These are phyloP conservation scores for Drosophila hydei DNA, from an alignment of 1,140 invertebrate genomes.

Conservation along the genomic window DNA sequence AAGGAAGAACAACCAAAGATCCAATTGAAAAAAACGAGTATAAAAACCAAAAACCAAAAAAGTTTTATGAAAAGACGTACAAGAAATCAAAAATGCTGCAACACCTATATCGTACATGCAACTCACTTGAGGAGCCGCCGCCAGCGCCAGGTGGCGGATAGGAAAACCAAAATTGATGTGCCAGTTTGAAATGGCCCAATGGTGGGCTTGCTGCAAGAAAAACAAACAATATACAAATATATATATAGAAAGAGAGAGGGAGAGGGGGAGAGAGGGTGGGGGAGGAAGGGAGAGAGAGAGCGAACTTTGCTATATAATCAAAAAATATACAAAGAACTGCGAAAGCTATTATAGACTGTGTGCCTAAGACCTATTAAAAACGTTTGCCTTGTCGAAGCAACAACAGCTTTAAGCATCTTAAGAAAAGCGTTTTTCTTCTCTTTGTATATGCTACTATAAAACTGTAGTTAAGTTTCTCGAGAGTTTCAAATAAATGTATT, in stretches of 20 bases:
- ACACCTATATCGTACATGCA: slow-evolving; percentile 51
- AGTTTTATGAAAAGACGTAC: slow-evolving; percentile 23
- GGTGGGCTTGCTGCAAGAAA: slow-evolving; percentile 71
- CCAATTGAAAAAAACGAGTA: background rate
- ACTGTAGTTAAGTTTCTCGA: no score
- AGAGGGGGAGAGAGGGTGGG: background rate
- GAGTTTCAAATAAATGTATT: no score
- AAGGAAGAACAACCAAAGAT: slow-evolving; percentile 32
- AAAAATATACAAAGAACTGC: no score
- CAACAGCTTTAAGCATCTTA: no score
- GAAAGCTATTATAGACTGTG: no score
- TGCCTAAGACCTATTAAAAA: no score
- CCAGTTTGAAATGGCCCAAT: slow-evolving; percentile 85
- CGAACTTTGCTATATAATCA: no score
- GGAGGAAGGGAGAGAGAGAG: no score
- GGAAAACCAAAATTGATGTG: slow-evolving; percentile 89
- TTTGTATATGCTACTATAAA: no score
- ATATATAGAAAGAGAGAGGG: background rate
- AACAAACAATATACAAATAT: background rate
- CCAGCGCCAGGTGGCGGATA: slow-evolving; percentile 88
- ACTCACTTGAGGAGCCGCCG: slow-evolving; percentile 84
- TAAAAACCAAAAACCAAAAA: background rate
- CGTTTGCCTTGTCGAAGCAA: no score
- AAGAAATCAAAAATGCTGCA: slow-evolving; percentile 27
- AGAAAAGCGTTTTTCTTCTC: no score